These are phyloP conservation scores for Thinocorus orbignyianus DNA, from an alignment of 2,113 vertebrate genomes.

Conservation along the genomic window DNA sequence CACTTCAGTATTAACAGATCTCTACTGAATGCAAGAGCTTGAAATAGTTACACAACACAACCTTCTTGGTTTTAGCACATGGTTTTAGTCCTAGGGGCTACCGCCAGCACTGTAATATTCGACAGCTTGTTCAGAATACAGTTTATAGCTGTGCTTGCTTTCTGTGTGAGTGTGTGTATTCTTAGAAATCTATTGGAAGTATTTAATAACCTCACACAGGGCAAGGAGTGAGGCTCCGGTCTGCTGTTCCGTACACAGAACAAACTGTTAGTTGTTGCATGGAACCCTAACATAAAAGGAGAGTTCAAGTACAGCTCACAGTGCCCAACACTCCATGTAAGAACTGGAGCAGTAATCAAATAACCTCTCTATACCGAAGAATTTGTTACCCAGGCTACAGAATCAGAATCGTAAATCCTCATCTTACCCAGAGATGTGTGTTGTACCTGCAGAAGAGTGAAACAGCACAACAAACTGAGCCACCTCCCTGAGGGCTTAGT, in stretches of 20 bases:
- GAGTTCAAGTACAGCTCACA: not conserved
- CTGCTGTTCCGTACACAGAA: not conserved
- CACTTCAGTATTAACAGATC: not conserved
- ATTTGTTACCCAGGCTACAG: not conserved
- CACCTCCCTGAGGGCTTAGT: not conserved
- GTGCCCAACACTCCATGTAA: not conserved
- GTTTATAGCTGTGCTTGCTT: not conserved
- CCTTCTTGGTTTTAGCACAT: not conserved
- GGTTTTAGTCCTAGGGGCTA: not conserved
- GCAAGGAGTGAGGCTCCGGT: not conserved
- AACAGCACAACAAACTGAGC: not conserved
- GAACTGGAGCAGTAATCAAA: not conserved
- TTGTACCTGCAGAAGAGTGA: not conserved
- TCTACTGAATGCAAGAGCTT: not conserved
- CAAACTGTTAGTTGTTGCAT: not conserved
- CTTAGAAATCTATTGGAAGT: not conserved
- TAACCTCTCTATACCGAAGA: not conserved
- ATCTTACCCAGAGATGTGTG: not conserved
- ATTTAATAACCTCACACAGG: not conserved
- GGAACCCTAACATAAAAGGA: not conserved
- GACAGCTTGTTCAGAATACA: not conserved
- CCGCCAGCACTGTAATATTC: not conserved
- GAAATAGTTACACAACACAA: slow-evolving; percentile 9
- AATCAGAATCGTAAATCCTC: not conserved
- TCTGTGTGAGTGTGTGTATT: not conserved